Base-by-base conservation (phyloP, 2,888 invertebrate genomes). In the Pristionchus maxplancki region DNA sequence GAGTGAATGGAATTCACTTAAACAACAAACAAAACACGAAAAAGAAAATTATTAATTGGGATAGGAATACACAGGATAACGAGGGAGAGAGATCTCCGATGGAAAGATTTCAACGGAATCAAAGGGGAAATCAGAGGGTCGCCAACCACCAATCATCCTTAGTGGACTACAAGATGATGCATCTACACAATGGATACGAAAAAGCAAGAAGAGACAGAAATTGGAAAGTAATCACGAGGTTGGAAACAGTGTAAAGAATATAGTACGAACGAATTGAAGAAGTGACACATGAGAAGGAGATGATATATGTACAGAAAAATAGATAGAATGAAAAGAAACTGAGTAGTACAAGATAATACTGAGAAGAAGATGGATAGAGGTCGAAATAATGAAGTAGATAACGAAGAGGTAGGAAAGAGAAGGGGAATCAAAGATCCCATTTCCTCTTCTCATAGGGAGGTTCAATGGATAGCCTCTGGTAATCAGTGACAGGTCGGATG, bases 81-180 rank as follows among this genome's bases (percentile, higher is more conserved):
- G 83, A 53, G 17, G 83, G 83, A 53, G 53, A 78, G 78, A 78
- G 78, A 78, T 78, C 78, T 48, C 78, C 78, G 28, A 78, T 48
- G 44, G 71, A 71, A 71, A 71, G 71, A 71, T 3, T 28, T 64
- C 13, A 17, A 34, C 20, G 74, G 40, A 37, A 40, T 37, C 74
- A 74, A 28, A 28, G 15, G 31, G 34, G 13, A 31, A 67, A 58
- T 58, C 58, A 37, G n/a, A n/a, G 34, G 71, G 20, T 6, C 3
- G 71, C 20, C 40, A 44, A 78, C n/a, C 20, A 48, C 40, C 15
- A 67, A 6, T 37, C 71, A 71, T 37, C 37, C 28, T 0, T 24
- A 74, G 20, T 15, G 4, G 44, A 48, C 28, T 78, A 48, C 78
- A 28, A n/a, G n/a, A n/a, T n/a, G n/a, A 78, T 78, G 78, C 78